These are phyloP conservation scores for Rhaphigaster nebulosa DNA, from an alignment of 2,888 invertebrate species.

Conservation along the genomic window DNA sequence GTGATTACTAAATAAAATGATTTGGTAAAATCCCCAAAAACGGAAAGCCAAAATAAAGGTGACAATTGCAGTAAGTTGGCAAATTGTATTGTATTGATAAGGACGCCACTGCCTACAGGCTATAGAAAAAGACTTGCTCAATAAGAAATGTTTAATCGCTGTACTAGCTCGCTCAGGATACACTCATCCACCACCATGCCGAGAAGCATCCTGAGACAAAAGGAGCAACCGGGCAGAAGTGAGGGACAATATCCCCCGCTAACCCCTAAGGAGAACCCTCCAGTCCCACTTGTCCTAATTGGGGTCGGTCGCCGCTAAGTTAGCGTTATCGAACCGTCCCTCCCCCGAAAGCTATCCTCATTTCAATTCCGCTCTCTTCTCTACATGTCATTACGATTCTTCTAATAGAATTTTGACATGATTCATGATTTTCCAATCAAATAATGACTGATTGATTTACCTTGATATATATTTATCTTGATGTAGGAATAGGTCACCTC, in stretches of 20 bases:
- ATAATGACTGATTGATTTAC: too few relatives aligned
- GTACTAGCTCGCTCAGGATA: background rate
- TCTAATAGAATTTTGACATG: background rate
- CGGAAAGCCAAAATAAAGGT: too few relatives aligned
- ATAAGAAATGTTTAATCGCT: background rate
- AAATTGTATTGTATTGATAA: too few relatives aligned
- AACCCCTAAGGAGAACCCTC: background rate
- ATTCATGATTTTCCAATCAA: background rate
- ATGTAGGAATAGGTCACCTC: too few relatives aligned
- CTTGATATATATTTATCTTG: too few relatives aligned
- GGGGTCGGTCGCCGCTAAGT: background rate
- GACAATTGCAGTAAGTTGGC: too few relatives aligned
- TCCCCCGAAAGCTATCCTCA: too few relatives aligned
- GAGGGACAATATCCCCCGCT: background rate
- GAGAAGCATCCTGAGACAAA: background rate
- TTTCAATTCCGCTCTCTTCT: too few relatives aligned
- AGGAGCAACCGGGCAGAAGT: background rate
- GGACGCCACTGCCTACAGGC: too few relatives aligned
- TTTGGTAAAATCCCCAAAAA: too few relatives aligned
- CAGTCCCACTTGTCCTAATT: background rate
- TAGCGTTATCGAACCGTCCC: background rate
- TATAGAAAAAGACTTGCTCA: fast-evolving
- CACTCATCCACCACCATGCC: background rate
- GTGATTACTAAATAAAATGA: too few relatives aligned
- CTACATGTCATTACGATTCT: background rate